Percentiles rank a stretch among this genome's conserved stretches.
Evolutionary conservation across 2,797 vertebrate species (phyloP).

Genomic region (Heliangelus exortis): DNA sequence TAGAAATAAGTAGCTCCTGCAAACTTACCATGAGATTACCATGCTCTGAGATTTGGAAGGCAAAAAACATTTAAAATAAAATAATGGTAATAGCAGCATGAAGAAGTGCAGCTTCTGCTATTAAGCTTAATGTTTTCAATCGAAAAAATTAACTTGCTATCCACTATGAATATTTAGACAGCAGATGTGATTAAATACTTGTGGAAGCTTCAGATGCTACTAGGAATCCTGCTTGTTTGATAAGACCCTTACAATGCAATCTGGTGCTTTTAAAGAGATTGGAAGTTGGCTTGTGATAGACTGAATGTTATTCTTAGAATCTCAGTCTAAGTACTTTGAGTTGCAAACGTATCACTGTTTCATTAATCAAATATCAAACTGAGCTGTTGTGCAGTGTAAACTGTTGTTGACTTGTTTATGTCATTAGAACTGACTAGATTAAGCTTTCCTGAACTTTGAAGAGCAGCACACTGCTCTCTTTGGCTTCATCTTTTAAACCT

Average conservation of each 20-base stretch:
- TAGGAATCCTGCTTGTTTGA: neutral
- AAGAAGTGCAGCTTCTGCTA: neutral
- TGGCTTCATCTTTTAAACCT: neutral
- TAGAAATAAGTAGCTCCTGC: neutral
- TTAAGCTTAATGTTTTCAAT: neutral
- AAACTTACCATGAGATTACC: neutral
- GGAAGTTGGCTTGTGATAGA: neutral
- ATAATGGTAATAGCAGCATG: neutral
- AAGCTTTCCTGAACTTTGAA: neutral
- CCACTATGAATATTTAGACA: neutral
- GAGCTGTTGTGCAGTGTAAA: neutral
- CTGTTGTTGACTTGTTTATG: neutral
- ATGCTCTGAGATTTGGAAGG: neutral
- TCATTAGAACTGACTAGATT: neutral
- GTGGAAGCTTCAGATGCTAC: neutral
- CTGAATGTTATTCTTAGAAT: neutral
- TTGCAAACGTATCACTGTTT: neutral
- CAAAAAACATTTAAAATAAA: neutral
- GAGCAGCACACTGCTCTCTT: neutral
- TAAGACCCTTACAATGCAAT: neutral
- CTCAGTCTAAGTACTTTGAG: neutral
- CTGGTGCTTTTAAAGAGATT: neutral
- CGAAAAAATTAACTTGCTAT: rapidly evolving
- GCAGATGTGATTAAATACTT: neutral
- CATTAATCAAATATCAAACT: conserved; percentile 4